Evolutionary conservation across 1,140 invertebrate species (phyloP), one percentile per base, ranked within the genome.

Genomic region (Calycopis cecrops): DNA sequence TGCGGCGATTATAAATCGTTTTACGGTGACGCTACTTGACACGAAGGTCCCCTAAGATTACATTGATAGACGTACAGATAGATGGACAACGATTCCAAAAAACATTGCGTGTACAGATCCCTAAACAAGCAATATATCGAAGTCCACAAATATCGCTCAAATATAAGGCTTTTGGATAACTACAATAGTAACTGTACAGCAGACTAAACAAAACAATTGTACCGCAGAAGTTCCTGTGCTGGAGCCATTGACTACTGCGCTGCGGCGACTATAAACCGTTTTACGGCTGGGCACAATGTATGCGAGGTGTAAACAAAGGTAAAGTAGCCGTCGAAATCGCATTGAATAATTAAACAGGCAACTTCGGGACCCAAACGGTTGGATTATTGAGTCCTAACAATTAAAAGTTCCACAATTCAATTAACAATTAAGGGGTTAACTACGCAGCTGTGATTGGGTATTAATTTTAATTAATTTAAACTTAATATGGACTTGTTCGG

Each of bases 381-480:
- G 71, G 66, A 76, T 78, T 78, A 82, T 79, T 71, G 69, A 71
- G 59, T 71, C 59, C 60, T 71, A 66, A 72, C 76, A 77, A 73
- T 78, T 73, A 72, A 79, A 76, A 79, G 65, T 81, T 78, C 59
- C 65, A 57, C 62, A 60, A 73, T 76, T 72, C 69, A 73, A 80
- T 76, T 76, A 75, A 70, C 69, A 79, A 76, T 81, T 72, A 79
- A 72, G 67, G 67, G 66, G 67, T 77, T 73, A 78, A 77, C 67
- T 68, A 74, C 61, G 64, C 66, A 59, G 66, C 61, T 66, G 60
- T 69, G 72, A 81, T 76, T 73, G 65, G 65, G 68, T 62, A 69
- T 71, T 73, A 67, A 69, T 68, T 69, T 69, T 72, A 68, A 77
- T 77, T 71, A 75, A 68, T 73, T 63, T 71, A 49, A 56, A 65